Base-by-base conservation (phyloP, 2,888 invertebrate species). In the Galerucella nymphaeae region DNA sequence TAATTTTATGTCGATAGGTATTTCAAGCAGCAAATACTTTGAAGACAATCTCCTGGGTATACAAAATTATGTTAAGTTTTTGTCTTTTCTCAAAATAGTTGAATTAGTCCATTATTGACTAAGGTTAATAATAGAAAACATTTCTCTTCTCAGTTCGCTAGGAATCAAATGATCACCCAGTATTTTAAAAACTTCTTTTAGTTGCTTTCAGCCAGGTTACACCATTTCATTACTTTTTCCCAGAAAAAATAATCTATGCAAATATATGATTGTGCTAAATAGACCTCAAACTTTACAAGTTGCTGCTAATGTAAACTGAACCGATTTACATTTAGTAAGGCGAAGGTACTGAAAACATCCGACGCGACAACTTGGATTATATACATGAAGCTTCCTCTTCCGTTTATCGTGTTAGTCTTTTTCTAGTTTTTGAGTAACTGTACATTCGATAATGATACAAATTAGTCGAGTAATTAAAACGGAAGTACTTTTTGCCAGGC, bases 381-480 rank as follows among this genome's bases (percentile, higher is more conserved):
- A 53, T 67, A 68, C 68, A 61, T 70, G 45, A 20, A 48, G 63
- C 42, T 70, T 70, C 69, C 69, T 63, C 14, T 70, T 70, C 68
- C 69, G 69, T 50, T 58, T 14, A 16, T 58, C 58, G 58, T 14
- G 30, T 58, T 30, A 48, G 59, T 69, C 38, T 69, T 53, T 69
- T 69, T 70, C 70, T 70, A 70, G 70, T 63, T 63, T 70, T 70
- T 63, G 62, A 55, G 3, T 70, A 70, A 70, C 70, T 70, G 70
- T 70, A 70, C 63, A 70, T 70, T 45, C 42, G 42, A 42, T 70
- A 70, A 70, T 70, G 63, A 70, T 42, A 63, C 57, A 70, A 70
- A 70, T 70, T 70, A 57, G 62, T 45, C 20, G 30, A 48, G 70
- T 63, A 70, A 70, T 70, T 70, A 63, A 70, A 70, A 64, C 70